Evolutionary conservation across 2,113 vertebrate species (phyloP).

Genomic region (Mormyrus iriodes): DNA sequence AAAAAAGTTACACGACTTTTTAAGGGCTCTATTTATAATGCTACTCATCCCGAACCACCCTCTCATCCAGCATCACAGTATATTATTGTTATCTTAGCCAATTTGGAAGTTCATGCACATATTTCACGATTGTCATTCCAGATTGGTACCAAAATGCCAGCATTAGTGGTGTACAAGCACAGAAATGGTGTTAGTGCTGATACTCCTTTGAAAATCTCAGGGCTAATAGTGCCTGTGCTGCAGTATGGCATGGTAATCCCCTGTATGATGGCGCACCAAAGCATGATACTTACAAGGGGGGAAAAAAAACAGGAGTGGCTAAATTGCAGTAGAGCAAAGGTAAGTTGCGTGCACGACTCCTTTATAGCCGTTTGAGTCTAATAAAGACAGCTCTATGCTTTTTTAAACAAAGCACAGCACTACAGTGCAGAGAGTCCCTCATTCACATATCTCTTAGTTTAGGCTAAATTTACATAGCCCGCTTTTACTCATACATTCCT

Average conservation of each 20-base stretch:
- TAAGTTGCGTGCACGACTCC: neutral
- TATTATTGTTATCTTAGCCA: slow-evolving; percentile 24
- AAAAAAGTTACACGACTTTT: slow-evolving; percentile 19
- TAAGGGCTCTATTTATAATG: neutral
- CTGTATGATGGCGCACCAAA: neutral
- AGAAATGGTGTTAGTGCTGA: neutral
- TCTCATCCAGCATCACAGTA: neutral
- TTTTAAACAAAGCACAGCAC: neutral
- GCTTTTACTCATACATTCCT: neutral
- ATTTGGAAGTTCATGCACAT: slow-evolving; percentile 21
- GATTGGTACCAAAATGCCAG: neutral
- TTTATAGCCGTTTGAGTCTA: neutral
- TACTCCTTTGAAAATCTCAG: slow-evolving; percentile 11
- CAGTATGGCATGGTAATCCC: slow-evolving; percentile 10
- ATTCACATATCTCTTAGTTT: neutral
- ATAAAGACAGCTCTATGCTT: neutral
- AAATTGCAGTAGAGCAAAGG: neutral
- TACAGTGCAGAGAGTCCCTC: neutral
- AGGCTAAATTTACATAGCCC: neutral
- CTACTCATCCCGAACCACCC: neutral
- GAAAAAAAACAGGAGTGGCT: neutral
- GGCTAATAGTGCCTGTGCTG: neutral
- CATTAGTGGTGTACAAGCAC: too few relatives aligned
- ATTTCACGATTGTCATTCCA: slow-evolving; percentile 1
- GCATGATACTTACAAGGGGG: neutral